Evolutionary conservation across 2,113 vertebrate genomes (phyloP), one percentile per base, ranked within the genome.

Genomic region (Ranitomeya variabilis): DNA sequence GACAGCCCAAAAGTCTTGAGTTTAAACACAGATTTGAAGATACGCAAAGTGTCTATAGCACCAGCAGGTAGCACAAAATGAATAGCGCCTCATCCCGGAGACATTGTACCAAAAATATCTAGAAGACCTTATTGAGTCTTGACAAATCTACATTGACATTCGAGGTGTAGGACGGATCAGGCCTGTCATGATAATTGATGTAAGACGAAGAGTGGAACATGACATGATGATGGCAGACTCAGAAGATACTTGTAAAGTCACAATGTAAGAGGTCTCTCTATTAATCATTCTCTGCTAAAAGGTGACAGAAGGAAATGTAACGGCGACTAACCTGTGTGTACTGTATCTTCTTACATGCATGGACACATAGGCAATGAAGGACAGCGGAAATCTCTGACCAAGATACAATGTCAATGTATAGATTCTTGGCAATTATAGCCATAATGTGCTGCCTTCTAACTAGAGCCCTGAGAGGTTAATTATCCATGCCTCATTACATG

Each of bases 141-240:
- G 31, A 81, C 57, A 81, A 62, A 81, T 62, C 23, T 18, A 62
- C 31, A 11, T 5, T 12, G 69, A 19, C 71, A 60, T 31, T 12
- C 23, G 18, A 10, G 52, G 54, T 55, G 66, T 52, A 73, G 51
- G 83, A 86, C 57, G 71, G 16, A 86, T 86, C 37, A 45, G 60
- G 80, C 60, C 45, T 66, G 76, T 55, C 60, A 80, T 51, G 31
- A 54, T 67, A 79, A 77, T 64, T 64, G 60, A 79, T 67, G 15
- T 14, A 16, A 11, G 18, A 66, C 45, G 31, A 54, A n/a, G 59
- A 64, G 60, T 60, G 54, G 74, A 55, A 31, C 51, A 86, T 51
- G 55, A 60, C 52, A 74, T 10, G 10, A 77, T 76, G 10, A 71
- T 55, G 52, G n/a, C 23, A 45, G 37, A 52, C 23, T 52, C 26